These are phyloP conservation scores for Capitulum mitella DNA, from an alignment of 2,888 invertebrate genomes.

Conservation along the genomic window DNA sequence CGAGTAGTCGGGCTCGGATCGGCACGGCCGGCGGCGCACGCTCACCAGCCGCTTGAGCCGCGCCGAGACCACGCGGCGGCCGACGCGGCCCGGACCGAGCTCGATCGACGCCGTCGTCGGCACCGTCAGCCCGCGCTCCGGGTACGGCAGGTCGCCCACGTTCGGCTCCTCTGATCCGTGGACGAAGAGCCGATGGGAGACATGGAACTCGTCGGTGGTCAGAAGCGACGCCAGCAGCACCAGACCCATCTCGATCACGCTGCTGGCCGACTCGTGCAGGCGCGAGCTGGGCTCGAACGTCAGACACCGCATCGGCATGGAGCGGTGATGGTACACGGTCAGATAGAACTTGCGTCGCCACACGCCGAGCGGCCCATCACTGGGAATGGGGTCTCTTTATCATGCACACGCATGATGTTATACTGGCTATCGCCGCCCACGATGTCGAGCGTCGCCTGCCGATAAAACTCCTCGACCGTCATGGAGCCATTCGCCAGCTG, in stretches of 20 bases:
- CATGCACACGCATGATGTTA: no score
- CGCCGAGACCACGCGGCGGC: background rate
- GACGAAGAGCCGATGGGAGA: background rate
- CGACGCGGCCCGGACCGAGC: background rate
- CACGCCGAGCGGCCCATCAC: background rate
- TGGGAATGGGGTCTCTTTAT: no score
- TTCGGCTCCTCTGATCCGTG: background rate
- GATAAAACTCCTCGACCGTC: background rate
- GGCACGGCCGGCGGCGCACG: background rate
- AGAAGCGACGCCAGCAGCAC: background rate
- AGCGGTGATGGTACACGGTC: background rate
- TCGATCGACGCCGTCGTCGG: background rate
- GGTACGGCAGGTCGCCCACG: background rate
- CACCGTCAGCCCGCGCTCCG: background rate
- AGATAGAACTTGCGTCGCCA: background rate
- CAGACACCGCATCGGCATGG: background rate
- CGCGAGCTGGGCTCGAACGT: background rate
- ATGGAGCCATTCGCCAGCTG: background rate
- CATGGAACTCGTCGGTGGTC: background rate
- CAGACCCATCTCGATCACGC: background rate
- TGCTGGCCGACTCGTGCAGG: background rate
- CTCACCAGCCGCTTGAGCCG: background rate
- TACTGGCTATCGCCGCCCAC: no score
- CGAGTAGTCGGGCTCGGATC: background rate
- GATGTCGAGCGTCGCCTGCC: background rate